Evolutionary conservation across 2,113 vertebrate genomes (phyloP).

Genomic region (Heloderma charlesbogerti): DNA sequence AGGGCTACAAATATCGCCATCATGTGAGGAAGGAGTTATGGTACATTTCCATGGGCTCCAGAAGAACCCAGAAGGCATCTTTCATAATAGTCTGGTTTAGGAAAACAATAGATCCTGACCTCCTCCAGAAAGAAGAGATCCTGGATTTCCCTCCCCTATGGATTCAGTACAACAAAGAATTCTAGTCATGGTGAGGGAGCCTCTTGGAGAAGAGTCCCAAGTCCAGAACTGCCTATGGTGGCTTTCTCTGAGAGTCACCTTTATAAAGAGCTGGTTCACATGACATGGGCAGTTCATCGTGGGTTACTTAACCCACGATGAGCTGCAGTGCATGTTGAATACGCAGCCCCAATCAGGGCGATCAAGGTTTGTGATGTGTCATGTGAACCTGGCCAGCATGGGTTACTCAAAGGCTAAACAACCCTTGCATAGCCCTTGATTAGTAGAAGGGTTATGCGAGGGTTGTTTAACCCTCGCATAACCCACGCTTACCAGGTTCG

Average conservation of each 20-base stretch:
- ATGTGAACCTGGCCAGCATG: no score
- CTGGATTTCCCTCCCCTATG: not conserved
- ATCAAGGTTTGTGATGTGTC: no score
- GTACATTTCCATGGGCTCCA: not conserved
- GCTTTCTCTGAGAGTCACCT: not conserved
- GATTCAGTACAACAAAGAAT: not conserved
- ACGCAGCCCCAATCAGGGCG: no score
- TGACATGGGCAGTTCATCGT: no score
- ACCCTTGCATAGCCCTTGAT: no score
- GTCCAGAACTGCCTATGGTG: not conserved
- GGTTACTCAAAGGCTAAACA: no score
- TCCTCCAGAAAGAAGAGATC: not conserved
- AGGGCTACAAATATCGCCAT: not conserved
- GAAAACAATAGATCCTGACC: no score
- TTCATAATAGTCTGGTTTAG: not conserved
- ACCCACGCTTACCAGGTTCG: no score
- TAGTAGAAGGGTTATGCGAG: no score
- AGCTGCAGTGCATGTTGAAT: no score
- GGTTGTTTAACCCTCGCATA: no score
- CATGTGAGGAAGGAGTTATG: not conserved
- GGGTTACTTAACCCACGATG: no score
- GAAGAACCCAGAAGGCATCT: not conserved
- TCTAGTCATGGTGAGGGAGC: not conserved
- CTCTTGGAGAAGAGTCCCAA: not conserved
- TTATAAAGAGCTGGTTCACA: not conserved